phyloP scores from a whole-genome alignment of 2,888 invertebrate species.

The Tenodera sinensis region DNA sequence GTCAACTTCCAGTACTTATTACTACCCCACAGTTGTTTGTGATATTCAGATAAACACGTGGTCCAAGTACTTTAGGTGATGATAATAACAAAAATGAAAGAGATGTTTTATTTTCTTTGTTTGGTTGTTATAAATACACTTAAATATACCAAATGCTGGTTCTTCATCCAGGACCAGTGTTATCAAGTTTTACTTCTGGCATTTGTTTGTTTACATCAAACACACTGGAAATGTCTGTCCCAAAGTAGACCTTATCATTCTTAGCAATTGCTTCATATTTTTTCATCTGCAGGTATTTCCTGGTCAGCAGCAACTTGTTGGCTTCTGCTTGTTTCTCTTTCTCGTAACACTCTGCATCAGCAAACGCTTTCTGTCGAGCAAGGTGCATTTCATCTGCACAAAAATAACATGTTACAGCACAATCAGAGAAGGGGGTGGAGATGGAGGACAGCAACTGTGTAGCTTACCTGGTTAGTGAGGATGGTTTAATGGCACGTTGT shows the following conservation, averaged over 20 bases:
- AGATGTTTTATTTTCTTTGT: neutral
- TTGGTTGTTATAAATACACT: neutral
- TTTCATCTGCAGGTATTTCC: conserved; percentile 74
- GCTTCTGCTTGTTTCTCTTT: conserved; percentile 71
- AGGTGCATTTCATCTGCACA: conserved; percentile 69
- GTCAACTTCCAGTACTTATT: no score
- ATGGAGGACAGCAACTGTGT: no score
- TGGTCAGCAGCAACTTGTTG: conserved; percentile 66
- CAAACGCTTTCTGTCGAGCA: conserved; percentile 69
- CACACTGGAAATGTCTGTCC: conserved; percentile 76
- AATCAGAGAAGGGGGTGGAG: no score
- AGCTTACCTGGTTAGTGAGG: no score
- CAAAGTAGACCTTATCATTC: conserved; percentile 83
- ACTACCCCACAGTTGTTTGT: no score
- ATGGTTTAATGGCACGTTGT: no score
- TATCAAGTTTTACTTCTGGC: neutral
- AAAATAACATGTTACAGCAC: neutral
- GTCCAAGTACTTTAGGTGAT: no score
- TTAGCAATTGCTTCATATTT: conserved; percentile 71
- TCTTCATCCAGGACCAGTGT: neutral
- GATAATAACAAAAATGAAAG: no score
- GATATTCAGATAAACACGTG: no score
- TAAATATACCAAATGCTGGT: neutral
- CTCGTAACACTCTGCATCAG: conserved; percentile 80
- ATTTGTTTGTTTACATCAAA: conserved; percentile 44